These are phyloP conservation scores for Uria aalge DNA, from an alignment of 2,113 vertebrate species.

Conservation along the genomic window DNA sequence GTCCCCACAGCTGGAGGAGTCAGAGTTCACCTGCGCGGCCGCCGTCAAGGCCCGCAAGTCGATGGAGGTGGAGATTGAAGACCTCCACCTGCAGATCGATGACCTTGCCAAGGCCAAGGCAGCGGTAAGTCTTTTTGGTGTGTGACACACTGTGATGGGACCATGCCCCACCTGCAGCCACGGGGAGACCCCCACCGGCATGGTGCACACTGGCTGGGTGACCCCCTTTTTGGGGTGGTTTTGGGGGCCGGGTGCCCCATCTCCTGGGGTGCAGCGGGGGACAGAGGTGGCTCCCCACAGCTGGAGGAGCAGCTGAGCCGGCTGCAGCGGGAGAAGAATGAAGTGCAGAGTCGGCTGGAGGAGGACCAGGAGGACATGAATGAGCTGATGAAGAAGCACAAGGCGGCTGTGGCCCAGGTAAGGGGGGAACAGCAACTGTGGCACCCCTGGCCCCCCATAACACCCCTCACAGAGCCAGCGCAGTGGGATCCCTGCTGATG, in stretches of 20 bases:
- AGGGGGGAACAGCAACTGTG: not conserved
- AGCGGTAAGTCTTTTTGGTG: conserved; percentile 72
- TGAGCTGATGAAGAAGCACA: conserved; percentile 99
- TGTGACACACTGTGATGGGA: fast-evolving
- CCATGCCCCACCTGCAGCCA: fast-evolving
- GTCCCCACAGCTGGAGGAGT: conserved; percentile 89
- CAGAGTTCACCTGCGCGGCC: conserved; percentile 92
- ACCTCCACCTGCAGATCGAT: conserved; percentile 95
- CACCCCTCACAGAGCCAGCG: fast-evolving
- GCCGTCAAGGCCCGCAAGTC: conserved; percentile 94
- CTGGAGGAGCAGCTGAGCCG: conserved; percentile 97
- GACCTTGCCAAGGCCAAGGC: conserved; percentile 93
- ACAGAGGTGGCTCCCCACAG: conserved; percentile 50
- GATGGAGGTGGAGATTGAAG: conserved; percentile 97
- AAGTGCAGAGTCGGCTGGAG: conserved; percentile 92
- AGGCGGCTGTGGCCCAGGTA: conserved; percentile 94
- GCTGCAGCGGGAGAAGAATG: conserved; percentile 94
- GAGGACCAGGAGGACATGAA: conserved; percentile 99
- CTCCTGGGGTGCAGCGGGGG: not conserved
- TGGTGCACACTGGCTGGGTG: fast-evolving
- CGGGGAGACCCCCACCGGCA: not conserved
- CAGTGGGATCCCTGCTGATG: not conserved
- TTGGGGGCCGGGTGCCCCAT: not conserved
- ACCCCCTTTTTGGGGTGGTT: not conserved
- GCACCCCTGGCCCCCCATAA: fast-evolving